Evolutionary conservation across 1,140 invertebrate genomes (phyloP), one percentile per base, ranked within the genome.

Genomic region (Lasaia peninsularis): DNA sequence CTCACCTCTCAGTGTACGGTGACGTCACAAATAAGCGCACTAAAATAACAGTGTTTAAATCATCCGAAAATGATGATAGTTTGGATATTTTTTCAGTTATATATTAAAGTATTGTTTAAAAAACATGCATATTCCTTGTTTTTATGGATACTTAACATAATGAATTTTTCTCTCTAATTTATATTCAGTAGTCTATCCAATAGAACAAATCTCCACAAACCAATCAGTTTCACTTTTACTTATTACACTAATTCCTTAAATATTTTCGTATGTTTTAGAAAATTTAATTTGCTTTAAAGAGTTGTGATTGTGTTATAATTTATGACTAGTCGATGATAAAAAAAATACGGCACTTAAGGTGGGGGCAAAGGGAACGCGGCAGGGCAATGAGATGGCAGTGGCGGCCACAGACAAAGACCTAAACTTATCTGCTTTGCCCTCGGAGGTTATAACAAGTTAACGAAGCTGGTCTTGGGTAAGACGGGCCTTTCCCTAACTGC

Each of bases 351-450:
- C 56, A 59, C 59, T 70, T 49, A 70, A 70, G 67, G 65, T 70
- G 67, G 67, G 67, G 64, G 60, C 64, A 63, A 60, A 70, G 57
- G 64, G 67, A 67, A 53, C 67, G 67, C 40, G 59, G 60, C 62
- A 70, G 64, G 63, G 57, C 62, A 34, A 59, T 58, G 55, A 61
- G 64, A 49, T 67, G 65, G 67, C 67, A 70, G 62, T 70, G 67
- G 67, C 61, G 67, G 32, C 60, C 67, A 44, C 60, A 62, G 56
- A 64, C 57, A 56, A 66, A 66, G 60, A 60, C 64, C 14, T 66
- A 66, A 57, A 66, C 60, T 10, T 66, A 62, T 24, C 57, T 21
- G 14, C 35, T 44, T 49, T 48, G 52, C 31, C 62, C 56, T 20
- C 58, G 49, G 64, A 24, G 35, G 55, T 53, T 51, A 60, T 40